Conservation (phyloP, 2,113 vertebrate genomes). For the Mesitornis unicolor region DNA sequence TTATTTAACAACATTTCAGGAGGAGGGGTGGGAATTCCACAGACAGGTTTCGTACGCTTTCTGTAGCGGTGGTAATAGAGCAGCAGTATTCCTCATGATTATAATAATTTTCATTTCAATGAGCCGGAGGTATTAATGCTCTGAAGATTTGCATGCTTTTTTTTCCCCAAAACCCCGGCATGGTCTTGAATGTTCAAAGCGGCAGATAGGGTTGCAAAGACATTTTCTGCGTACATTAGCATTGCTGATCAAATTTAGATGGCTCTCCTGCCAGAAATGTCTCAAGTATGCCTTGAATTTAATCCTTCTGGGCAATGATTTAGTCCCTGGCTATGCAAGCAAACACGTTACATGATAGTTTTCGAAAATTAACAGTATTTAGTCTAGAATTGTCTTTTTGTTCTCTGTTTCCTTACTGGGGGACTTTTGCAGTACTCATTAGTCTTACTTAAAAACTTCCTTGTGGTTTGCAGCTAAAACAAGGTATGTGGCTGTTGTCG, state of each 20-base stretch:
- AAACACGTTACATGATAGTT: neutral
- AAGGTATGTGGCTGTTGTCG: neutral
- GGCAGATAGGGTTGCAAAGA: neutral
- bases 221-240: neutral
- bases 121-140: conserved; percentile 1
- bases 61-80: neutral
- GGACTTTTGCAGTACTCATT: neutral
- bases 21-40: neutral
- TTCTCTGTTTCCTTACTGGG: neutral
- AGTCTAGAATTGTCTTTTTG: neutral
- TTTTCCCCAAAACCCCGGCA: neutral
- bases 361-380: neutral
- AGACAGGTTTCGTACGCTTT: neutral
- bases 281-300: neutral
- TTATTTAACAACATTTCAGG: conserved; percentile 28
- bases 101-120: conserved; percentile 35
- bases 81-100: neutral
- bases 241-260: conserved; percentile 14
- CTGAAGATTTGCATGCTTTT: neutral
- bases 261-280: neutral
- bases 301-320: neutral
- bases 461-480: neutral
- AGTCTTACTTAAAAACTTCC: neutral
- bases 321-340: neutral
- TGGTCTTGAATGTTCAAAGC: neutral